Conservation (phyloP, 1,140 invertebrate genomes). For the Nasonia longicornis region DNA sequence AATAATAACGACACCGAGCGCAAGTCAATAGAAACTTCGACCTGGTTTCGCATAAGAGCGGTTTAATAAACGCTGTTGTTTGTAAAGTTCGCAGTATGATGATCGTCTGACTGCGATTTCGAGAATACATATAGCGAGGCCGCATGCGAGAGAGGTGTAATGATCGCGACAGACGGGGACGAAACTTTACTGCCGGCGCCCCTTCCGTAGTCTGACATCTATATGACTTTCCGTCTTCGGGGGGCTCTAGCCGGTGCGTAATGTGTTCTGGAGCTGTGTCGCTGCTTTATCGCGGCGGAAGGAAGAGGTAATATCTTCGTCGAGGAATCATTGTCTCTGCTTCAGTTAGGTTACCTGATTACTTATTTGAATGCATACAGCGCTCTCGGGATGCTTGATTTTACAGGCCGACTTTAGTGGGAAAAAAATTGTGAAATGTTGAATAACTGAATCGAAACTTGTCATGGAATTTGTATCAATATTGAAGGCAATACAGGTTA, state of each 20-base stretch:
- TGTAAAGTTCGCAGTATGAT: slow-evolving; percentile 32
- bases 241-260: too few relatives aligned
- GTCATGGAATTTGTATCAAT: too few relatives aligned
- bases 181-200: slow-evolving; percentile 48
- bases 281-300: background rate
- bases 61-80: slow-evolving; percentile 35
- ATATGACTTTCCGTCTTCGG: slow-evolving; percentile 35
- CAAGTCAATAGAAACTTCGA: slow-evolving; percentile 37
- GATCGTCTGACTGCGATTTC: background rate
- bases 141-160: slow-evolving; percentile 51
- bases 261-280: too few relatives aligned
- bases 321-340: background rate
- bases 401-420: too few relatives aligned
- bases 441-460: too few relatives aligned
- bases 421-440: too few relatives aligned
- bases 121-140: background rate
- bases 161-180: slow-evolving; percentile 52
- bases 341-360: too few relatives aligned
- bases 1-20: background rate
- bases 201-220: slow-evolving; percentile 49
- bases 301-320: slow-evolving; percentile 7
- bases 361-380: too few relatives aligned
- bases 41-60: background rate
- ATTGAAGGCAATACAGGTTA: background rate
- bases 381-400: too few relatives aligned